These are phyloP conservation scores for Leucophenga varia DNA, from an alignment of 1,140 invertebrate genomes.

Conservation along the genomic window DNA sequence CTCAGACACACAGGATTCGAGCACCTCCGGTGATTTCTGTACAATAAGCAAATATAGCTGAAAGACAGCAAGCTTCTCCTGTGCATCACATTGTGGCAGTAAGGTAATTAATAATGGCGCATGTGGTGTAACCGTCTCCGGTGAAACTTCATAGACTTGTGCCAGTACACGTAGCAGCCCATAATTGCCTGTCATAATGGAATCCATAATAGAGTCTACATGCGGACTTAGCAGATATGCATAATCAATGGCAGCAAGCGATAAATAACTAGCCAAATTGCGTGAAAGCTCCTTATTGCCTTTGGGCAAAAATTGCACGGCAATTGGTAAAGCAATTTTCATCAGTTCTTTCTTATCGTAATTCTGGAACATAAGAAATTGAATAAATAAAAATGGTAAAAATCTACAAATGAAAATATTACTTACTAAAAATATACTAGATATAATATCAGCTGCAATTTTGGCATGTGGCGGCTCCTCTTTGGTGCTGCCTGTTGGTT, in stretches of 20 bases:
- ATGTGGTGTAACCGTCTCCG: conserved; percentile 80
- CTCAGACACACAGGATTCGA: conserved; percentile 43
- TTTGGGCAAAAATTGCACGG: conserved; percentile 87
- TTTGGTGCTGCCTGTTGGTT: conserved; percentile 70
- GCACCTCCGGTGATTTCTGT: conserved; percentile 67
- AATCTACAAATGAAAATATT: neutral
- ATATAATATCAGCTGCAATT: conserved; percentile 91
- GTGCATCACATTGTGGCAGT: conserved; percentile 76
- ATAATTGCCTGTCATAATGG: conserved; percentile 83
- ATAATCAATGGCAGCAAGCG: conserved; percentile 89
- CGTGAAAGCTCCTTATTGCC: conserved; percentile 85
- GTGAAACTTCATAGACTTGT: conserved; percentile 84
- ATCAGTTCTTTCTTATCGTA: conserved; percentile 87
- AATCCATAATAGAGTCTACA: conserved; percentile 86
- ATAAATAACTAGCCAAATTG: conserved; percentile 89
- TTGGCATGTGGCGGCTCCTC: conserved; percentile 93
- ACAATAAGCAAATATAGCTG: conserved; percentile 80
- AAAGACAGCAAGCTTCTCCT: conserved; percentile 81
- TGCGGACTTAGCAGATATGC: conserved; percentile 80
- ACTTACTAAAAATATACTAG: conserved; percentile 88
- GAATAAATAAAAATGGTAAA: neutral
- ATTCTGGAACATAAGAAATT: conserved; percentile 58
- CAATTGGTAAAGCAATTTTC: conserved; percentile 84
- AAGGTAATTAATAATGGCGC: conserved; percentile 78
- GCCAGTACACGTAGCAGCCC: conserved; percentile 80